Evolutionary conservation across 2,113 vertebrate genomes (phyloP).

Genomic region (Leuciscus idus): DNA sequence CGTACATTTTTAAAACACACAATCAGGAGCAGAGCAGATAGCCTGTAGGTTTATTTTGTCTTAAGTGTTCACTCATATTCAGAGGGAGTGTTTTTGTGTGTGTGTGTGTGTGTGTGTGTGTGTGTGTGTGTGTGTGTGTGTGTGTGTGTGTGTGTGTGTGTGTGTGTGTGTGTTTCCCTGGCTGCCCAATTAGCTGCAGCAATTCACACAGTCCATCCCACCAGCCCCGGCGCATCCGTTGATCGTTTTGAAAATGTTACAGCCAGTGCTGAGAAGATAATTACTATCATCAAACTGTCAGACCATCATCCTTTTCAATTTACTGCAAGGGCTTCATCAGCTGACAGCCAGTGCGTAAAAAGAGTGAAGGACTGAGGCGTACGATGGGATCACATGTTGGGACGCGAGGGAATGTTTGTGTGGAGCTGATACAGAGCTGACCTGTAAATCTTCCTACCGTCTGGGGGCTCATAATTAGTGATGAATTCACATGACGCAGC

Average conservation of each 20-base stretch:
- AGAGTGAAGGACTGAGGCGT: not conserved
- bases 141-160: no score
- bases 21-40: not conserved
- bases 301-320: conserved; percentile 49
- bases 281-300: conserved; percentile 53
- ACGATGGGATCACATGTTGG: not conserved
- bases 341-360: conserved; percentile 22
- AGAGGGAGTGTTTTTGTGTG: no score
- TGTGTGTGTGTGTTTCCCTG: no score
- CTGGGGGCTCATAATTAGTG: conserved; percentile 20
- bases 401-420: not conserved
- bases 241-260: conserved; percentile 24
- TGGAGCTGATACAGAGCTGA: conserved; percentile 30
- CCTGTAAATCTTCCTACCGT: not conserved
- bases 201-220: conserved; percentile 1
- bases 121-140: no score
- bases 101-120: no score
- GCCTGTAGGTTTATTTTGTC: not conserved
- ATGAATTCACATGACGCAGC: not conserved
- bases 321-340: conserved; percentile 12
- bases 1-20: not conserved
- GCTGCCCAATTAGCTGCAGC: not conserved
- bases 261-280: conserved; percentile 42
- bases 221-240: not conserved
- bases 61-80: not conserved